A percentile compares a stretch with the other conserved stretches of the same genome.
Evolutionary conservation across 1,140 invertebrate species (phyloP).

Genomic region (Pogonognathellus flavescens): DNA sequence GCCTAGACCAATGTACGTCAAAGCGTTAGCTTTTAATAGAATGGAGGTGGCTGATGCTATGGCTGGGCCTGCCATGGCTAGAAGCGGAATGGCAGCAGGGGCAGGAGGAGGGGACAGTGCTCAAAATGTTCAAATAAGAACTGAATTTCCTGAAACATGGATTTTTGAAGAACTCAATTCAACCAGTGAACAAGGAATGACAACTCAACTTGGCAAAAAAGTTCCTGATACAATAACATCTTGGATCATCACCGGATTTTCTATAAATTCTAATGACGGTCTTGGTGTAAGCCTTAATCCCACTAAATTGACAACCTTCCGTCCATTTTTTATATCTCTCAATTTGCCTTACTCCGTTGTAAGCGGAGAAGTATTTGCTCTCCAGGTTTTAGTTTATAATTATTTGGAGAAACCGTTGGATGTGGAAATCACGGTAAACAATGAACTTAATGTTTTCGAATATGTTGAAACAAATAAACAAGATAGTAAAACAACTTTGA

Average conservation of each 20-base stretch:
- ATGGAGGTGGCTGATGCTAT: background rate
- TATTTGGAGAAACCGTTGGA: slow-evolving; percentile 72
- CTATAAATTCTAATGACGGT: slow-evolving; percentile 82
- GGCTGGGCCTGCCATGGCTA: background rate
- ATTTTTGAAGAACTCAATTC: slow-evolving; percentile 75
- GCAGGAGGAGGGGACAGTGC: background rate
- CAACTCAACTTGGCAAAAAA: slow-evolving; percentile 72
- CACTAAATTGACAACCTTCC: slow-evolving; percentile 46
- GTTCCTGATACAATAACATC: slow-evolving; percentile 92
- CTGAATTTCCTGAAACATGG: slow-evolving; percentile 78
- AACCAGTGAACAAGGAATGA: slow-evolving; percentile 71
- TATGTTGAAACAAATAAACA: background rate
- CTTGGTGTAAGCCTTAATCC: slow-evolving; percentile 39
- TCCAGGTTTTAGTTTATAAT: slow-evolving; percentile 82
- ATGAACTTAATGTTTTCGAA: background rate
- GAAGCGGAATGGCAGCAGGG: background rate
- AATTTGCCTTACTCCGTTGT: slow-evolving; percentile 59
- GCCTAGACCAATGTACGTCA: background rate
- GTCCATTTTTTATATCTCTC: slow-evolving; percentile 57
- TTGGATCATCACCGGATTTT: slow-evolving; percentile 93
- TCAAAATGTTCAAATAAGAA: slow-evolving; percentile 70
- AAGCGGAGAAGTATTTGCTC: slow-evolving; percentile 67
- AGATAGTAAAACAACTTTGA: background rate
- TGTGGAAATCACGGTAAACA: slow-evolving; percentile 32
- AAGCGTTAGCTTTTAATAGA: background rate